Base-by-base conservation (phyloP, 2,888 invertebrate genomes). In the Lamellibrachia columna region DNA sequence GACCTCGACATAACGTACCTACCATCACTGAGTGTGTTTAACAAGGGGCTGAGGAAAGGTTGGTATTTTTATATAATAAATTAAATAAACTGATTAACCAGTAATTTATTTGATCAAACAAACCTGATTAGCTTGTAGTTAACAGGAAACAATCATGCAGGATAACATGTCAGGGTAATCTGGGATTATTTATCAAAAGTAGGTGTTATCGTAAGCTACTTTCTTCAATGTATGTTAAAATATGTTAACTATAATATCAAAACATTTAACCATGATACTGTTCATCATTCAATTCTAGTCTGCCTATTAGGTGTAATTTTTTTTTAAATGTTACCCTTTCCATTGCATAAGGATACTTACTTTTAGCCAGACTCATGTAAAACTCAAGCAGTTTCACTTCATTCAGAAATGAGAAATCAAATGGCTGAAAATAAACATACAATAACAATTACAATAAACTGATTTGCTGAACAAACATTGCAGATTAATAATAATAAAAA, bases 381-480 rank as follows among this genome's bases (percentile, higher is more conserved):
- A 96, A 93, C 28, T 95, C 94, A 90, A 96, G 96, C 7, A 96
- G 94, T 40, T 95, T 95, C 92, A 96, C 94, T 52, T 96, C 96
- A 15, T 94, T 94, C 52, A 96, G 94, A 94, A 96, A 96, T 2
- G 95, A 94, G 91, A 96, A 93, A 93, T 96, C 96, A 94, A 96
- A 96, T 2, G 95, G 95, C 96, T 96, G 94, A 53, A 94, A 95
- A 92, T 91, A 91, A 93, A 93, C 53, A 11, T 75, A 40, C 0
- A 40, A 40, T 40, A 75, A 22, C 6, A 55, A 22, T 75, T 22
- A 75, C 75, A 75, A 92, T 53, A 91, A 90, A 91, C 75, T 52
- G 15, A 92, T 52, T n/a, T 7, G 55, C 53, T 75, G 58, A 52
- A 92, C 40, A 90, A 40, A 92, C 90, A 93, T 3, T 90, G 22